phyloP scores from a whole-genome alignment of 2,888 invertebrate genomes.

The Mesorhabditis belari region DNA sequence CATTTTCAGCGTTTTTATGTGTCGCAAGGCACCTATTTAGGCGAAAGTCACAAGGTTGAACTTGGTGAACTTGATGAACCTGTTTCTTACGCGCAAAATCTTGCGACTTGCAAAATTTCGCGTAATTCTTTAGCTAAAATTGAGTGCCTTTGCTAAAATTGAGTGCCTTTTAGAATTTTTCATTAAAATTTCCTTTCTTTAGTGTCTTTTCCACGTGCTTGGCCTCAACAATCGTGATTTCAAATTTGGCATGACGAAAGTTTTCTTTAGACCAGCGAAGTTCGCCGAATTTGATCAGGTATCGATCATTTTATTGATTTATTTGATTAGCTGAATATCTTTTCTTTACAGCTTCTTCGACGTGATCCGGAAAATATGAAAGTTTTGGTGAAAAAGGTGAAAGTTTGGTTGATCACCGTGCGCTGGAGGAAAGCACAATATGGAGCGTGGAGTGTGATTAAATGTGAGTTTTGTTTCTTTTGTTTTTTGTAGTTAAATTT shows the following conservation, averaged over 20 bases:
- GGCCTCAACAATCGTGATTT: conserved; percentile 86
- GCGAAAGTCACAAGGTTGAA: too few relatives aligned
- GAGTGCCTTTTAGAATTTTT: not conserved
- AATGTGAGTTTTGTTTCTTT: conserved; percentile 65
- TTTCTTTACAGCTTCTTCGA: conserved; percentile 64
- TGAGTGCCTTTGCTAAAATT: too few relatives aligned
- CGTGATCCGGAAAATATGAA: conserved; percentile 87
- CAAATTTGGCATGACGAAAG: conserved; percentile 90
- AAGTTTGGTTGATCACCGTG: conserved; percentile 82
- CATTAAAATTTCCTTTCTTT: conserved; percentile 46
- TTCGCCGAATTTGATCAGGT: conserved; percentile 70
- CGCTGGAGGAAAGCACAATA: conserved; percentile 88
- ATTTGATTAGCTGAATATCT: not conserved
- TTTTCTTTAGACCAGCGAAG: conserved; percentile 96
- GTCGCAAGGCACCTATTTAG: too few relatives aligned
- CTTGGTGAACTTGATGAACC: too few relatives aligned
- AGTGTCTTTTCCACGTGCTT: conserved; percentile 86
- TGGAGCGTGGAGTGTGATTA: conserved; percentile 83
- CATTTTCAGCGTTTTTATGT: too few relatives aligned
- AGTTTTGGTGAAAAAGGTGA: conserved; percentile 75
- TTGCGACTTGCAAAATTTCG: too few relatives aligned
- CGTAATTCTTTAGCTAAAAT: too few relatives aligned
- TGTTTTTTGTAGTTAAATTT: not conserved
- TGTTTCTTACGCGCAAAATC: too few relatives aligned
- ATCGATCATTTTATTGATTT: not conserved